Evolutionary conservation across 2,113 vertebrate genomes (phyloP).

Genomic region (Zosterops hypoxanthus): DNA sequence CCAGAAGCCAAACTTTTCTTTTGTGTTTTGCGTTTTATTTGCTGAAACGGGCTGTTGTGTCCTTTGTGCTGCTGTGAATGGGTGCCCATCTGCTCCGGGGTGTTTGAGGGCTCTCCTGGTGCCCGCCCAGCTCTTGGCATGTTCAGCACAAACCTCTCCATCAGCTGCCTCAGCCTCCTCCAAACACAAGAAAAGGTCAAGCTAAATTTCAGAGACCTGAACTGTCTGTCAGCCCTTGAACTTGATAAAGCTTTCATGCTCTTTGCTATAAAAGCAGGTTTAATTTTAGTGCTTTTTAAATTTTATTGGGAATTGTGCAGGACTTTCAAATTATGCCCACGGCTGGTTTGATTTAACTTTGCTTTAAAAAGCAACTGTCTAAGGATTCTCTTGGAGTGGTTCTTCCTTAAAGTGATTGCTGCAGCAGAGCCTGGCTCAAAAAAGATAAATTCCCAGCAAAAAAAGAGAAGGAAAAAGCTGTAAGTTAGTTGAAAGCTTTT

Average conservation of each 20-base stretch:
- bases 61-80: conserved; percentile 71
- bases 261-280: neutral
- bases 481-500: neutral
- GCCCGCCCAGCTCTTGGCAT: conserved; percentile 12
- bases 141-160: neutral
- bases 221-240: neutral
- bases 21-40: neutral
- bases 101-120: conserved; percentile 15
- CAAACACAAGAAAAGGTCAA: conserved; percentile 31
- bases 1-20: conserved; percentile 33
- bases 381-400: neutral
- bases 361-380: neutral
- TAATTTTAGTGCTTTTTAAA: neutral
- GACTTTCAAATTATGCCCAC: neutral
- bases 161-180: conserved; percentile 12
- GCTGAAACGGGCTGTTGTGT: neutral
- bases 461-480: neutral
- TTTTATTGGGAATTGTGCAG: neutral
- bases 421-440: neutral
- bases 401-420: neutral
- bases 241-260: neutral
- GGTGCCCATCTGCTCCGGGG: conserved; percentile 70
- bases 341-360: neutral
- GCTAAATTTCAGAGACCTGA: neutral
- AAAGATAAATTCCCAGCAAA: neutral